Evolutionary conservation across 2,113 vertebrate genomes (phyloP).

Genomic region (Chaenogobius annularis): DNA sequence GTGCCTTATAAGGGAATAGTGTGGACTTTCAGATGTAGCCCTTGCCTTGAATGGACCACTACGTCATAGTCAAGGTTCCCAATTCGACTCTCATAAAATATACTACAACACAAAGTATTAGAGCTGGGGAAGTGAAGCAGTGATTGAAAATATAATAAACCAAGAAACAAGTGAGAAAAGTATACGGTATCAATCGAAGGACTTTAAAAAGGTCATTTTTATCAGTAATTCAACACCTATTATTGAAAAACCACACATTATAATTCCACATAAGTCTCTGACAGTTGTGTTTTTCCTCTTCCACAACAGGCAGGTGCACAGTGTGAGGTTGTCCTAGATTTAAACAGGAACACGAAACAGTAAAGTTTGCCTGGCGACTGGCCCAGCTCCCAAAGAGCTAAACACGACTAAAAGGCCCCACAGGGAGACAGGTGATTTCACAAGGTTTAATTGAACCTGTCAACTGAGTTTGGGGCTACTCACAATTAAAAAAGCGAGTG

Average conservation of each 20-base stretch:
- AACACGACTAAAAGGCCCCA: conserved; percentile 56
- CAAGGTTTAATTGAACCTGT: conserved; percentile 53
- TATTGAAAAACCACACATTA: background rate
- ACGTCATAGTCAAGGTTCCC: no score
- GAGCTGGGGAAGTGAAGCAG: background rate
- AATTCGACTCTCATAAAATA: background rate
- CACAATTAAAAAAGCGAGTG: conserved; percentile 17
- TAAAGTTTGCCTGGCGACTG: conserved; percentile 59
- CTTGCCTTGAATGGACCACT: background rate
- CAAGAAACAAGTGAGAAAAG: background rate
- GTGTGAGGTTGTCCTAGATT: conserved; percentile 38
- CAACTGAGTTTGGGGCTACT: conserved; percentile 44
- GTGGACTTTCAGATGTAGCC: no score
- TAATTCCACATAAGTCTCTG: background rate
- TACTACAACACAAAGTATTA: background rate
- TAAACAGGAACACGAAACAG: conserved; percentile 42
- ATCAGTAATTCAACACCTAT: background rate
- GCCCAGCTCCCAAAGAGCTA: conserved; percentile 48
- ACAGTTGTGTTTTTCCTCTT: background rate
- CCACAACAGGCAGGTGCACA: conserved; percentile 23
- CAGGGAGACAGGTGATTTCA: conserved; percentile 56
- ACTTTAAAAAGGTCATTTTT: background rate
- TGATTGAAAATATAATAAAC: background rate
- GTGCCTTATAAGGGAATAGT: no score
- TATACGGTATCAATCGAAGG: background rate